A percentile compares a stretch with the other conserved stretches of the same genome.
Conservation (phyloP, 2,888 invertebrate species). For the Selenia dentaria region DNA sequence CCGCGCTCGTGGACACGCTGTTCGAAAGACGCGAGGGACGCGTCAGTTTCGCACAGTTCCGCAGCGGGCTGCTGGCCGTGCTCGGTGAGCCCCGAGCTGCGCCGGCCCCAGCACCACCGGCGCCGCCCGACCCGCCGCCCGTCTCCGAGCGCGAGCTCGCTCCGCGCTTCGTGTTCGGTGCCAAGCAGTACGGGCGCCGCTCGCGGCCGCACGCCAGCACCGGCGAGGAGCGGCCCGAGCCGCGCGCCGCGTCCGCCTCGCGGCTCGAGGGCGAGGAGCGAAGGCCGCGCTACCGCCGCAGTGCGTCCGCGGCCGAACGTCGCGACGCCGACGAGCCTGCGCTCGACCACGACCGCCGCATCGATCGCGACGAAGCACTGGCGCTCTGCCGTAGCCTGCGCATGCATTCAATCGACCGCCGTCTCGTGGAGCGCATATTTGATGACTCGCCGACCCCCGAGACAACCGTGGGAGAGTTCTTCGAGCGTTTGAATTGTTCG, state of each 20-base stretch:
- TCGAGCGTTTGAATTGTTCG: slow-evolving; percentile 64
- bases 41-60: slow-evolving; percentile 89
- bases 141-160: slow-evolving; percentile 87
- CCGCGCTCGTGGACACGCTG: slow-evolving; percentile 85
- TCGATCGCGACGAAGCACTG: slow-evolving; percentile 63
- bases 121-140: slow-evolving; percentile 20
- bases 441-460: slow-evolving; percentile 50
- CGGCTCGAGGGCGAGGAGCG: slow-evolving; percentile 55
- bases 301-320: slow-evolving; percentile 64
- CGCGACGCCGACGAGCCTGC: slow-evolving; percentile 34
- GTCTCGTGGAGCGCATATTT: slow-evolving; percentile 64
- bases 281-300: slow-evolving; percentile 44
- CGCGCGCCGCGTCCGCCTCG: slow-evolving; percentile 62
- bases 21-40: slow-evolving; percentile 69
- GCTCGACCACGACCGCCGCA: slow-evolving; percentile 63
- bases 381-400: slow-evolving; percentile 64
- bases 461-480: slow-evolving; percentile 76
- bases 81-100: slow-evolving; percentile 79
- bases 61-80: slow-evolving; percentile 89
- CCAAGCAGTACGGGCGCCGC: slow-evolving; percentile 90
- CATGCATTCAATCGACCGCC: slow-evolving; percentile 65
- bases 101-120: slow-evolving; percentile 37
- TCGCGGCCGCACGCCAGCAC: slow-evolving; percentile 81
- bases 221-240: slow-evolving; percentile 47
- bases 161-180: slow-evolving; percentile 89